phyloP scores from a whole-genome alignment of 2,888 invertebrate species.

The Oscheius sp. region DNA sequence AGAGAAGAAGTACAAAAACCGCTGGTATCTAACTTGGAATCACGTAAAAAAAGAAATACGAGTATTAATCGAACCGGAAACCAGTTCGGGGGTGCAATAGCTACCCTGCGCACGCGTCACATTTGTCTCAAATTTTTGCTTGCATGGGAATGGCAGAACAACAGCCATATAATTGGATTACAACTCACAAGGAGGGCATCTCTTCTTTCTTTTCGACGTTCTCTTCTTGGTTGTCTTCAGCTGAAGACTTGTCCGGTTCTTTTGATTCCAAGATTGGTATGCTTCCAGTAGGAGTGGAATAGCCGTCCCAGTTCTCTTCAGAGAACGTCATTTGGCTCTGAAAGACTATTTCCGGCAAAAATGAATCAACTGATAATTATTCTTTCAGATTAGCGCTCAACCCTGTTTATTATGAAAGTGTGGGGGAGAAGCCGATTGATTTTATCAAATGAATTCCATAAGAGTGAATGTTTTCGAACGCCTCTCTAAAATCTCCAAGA shows the following conservation, averaged over 20 bases:
- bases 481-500: too few species aligned
- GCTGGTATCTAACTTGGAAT: too few species aligned
- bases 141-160: not conserved
- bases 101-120: not conserved
- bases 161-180: conserved; percentile 14
- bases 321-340: conserved; percentile 14
- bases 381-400: too few species aligned
- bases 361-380: too few species aligned
- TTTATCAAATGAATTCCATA: too few species aligned
- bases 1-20: not conserved
- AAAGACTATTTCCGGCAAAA: too few species aligned
- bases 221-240: conserved; percentile 3
- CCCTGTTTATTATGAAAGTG: too few species aligned
- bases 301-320: conserved; percentile 21
- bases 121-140: not conserved
- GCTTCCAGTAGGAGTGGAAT: conserved; percentile 26
- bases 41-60: too few species aligned
- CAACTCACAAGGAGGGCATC: not conserved
- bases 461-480: too few species aligned
- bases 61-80: not conserved
- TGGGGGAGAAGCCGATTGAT: too few species aligned
- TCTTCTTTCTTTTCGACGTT: not conserved
- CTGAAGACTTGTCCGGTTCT: conserved; percentile 19
- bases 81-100: not conserved
- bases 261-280: conserved; percentile 16